Conservation (phyloP, 2,797 vertebrate species). For the Haliaeetus albicilla region DNA sequence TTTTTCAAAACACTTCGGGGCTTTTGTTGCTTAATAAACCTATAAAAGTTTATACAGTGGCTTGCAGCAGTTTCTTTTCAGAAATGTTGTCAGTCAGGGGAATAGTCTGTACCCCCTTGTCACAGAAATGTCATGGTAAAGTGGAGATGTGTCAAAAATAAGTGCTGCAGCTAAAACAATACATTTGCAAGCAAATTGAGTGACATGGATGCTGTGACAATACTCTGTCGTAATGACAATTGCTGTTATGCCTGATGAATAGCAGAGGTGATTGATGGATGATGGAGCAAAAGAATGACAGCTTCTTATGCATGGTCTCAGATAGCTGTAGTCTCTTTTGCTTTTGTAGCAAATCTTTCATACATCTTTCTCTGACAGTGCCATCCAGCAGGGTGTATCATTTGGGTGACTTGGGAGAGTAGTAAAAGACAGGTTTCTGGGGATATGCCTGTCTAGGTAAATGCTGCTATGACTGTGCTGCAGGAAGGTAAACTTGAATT, state of each 20-base stretch:
- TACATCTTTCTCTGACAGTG: not conserved
- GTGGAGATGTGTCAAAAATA: not conserved
- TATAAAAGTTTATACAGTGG: not conserved
- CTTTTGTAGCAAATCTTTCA: not conserved
- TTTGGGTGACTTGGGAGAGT: not conserved
- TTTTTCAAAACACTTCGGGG: not conserved
- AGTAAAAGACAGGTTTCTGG: not conserved
- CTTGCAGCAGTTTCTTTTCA: not conserved
- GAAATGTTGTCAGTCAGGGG: not conserved
- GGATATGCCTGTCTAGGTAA: not conserved
- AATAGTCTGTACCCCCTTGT: not conserved
- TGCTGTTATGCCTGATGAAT: slow-evolving; percentile 9
- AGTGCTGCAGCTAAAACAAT: not conserved
- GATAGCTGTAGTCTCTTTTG: not conserved
- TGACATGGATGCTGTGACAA: not conserved
- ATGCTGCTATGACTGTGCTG: not conserved
- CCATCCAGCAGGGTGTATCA: not conserved
- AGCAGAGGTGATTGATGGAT: not conserved
- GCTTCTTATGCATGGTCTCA: not conserved
- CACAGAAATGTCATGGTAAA: not conserved
- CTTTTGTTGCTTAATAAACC: not conserved
- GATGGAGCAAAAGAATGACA: not conserved
- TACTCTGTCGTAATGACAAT: not conserved
- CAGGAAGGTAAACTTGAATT: not conserved
- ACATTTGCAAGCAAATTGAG: not conserved